phyloP scores from a whole-genome alignment of 2,888 invertebrate genomes.

The Idaea biselata region DNA sequence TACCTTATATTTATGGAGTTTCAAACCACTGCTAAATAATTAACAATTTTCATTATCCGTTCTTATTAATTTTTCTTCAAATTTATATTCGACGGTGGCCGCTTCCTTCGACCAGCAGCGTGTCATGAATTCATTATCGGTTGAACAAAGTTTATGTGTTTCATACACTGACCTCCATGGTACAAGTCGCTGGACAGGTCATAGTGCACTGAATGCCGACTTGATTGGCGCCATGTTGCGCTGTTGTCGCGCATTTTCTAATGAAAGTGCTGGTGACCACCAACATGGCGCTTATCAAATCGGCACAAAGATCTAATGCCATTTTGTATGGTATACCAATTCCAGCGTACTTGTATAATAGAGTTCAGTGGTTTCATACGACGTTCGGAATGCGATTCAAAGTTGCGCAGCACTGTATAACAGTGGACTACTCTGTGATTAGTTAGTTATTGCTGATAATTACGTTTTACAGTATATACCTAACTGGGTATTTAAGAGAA shows the following conservation, averaged over 20 bases:
- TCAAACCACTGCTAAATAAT: background rate
- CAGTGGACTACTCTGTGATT: background rate
- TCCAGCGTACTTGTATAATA: too few relatives aligned
- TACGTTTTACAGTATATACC: constrained; percentile 1
- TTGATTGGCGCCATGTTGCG: too few relatives aligned
- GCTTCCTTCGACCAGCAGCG: constrained; percentile 46
- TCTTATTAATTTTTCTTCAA: constrained; percentile 40
- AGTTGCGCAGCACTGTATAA: background rate
- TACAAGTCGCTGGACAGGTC: too few relatives aligned
- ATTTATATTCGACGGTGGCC: constrained; percentile 44
- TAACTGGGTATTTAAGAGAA: constrained; percentile 1
- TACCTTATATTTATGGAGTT: background rate
- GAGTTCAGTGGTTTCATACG: background rate
- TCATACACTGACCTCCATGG: too few relatives aligned
- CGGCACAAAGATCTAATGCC: too few relatives aligned
- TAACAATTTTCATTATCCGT: constrained; percentile 36
- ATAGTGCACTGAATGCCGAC: too few relatives aligned
- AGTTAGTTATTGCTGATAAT: constrained; percentile 1
- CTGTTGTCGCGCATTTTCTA: too few relatives aligned
- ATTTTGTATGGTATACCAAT: too few relatives aligned
- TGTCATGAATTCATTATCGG: constrained; percentile 39
- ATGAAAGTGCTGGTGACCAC: too few relatives aligned
- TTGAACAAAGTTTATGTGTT: constrained; percentile 5
- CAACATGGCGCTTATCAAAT: too few relatives aligned
- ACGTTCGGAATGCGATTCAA: background rate